These are phyloP conservation scores for Sarcophilus harrisii DNA, from an alignment of 2,797 vertebrate genomes.

Conservation along the genomic window DNA sequence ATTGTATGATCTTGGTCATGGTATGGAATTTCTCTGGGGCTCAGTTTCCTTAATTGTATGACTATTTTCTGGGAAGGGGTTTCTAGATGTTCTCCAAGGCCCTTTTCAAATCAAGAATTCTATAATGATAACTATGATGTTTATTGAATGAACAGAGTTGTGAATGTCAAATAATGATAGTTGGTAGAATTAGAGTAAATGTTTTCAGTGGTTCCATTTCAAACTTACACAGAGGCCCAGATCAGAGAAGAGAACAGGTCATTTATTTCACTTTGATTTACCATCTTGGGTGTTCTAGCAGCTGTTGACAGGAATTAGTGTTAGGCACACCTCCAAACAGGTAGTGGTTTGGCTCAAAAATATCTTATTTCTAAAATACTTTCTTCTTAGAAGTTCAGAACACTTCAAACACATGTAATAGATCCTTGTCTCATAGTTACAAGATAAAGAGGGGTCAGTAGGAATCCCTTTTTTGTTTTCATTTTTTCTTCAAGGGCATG, in stretches of 20 bases:
- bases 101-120: neutral
- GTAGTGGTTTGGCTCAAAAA: slow-evolving; percentile 50
- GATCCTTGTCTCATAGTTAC: slow-evolving; percentile 38
- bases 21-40: too few species aligned
- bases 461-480: neutral
- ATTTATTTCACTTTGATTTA: neutral
- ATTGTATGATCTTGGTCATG: too few species aligned
- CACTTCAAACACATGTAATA: slow-evolving; percentile 40
- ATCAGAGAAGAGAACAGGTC: neutral
- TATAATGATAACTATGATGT: neutral
- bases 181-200: neutral
- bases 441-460: slow-evolving; percentile 50
- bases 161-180: neutral
- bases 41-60: neutral
- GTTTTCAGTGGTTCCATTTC: neutral
- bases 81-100: neutral
- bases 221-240: neutral
- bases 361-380: slow-evolving; percentile 36
- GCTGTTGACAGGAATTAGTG: neutral
- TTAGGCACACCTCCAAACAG: slow-evolving; percentile 42
- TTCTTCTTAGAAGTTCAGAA: slow-evolving; percentile 52
- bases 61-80: neutral
- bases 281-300: neutral
- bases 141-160: neutral
- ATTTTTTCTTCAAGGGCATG: slow-evolving; percentile 9